These are phyloP conservation scores for Rhyacophila evoluta DNA, from an alignment of 2,888 invertebrate genomes.

Conservation along the genomic window DNA sequence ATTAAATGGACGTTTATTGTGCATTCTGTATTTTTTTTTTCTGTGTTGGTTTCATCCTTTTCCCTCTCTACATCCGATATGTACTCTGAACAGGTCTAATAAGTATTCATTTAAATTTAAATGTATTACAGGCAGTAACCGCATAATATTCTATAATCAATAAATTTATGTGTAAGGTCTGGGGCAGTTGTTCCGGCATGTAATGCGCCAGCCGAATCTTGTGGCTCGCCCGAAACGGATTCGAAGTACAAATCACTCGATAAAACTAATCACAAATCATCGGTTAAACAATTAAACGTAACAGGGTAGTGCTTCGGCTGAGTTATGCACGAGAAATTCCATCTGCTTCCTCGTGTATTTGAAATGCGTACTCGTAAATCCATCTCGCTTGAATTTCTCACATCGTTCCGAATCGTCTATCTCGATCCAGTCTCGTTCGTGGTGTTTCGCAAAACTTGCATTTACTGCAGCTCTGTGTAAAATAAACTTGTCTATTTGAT, in stretches of 20 bases:
- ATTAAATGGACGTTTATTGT: too few relatives aligned
- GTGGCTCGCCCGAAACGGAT: not conserved
- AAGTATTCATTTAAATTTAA: too few relatives aligned
- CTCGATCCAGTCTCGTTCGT: not conserved
- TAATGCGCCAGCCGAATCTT: not conserved
- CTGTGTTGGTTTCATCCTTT: too few relatives aligned
- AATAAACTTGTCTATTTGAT: too few relatives aligned
- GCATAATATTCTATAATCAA: too few relatives aligned
- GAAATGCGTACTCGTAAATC: not conserved
- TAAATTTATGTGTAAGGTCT: too few relatives aligned
- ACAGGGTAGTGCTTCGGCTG: not conserved
- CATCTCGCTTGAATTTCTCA: not conserved
- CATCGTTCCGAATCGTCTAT: not conserved
- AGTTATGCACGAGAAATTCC: not conserved
- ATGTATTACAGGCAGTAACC: too few relatives aligned
- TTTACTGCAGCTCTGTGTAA: too few relatives aligned
- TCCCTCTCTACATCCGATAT: too few relatives aligned
- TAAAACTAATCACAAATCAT: slow-evolving; percentile 24
- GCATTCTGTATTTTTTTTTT: too few relatives aligned
- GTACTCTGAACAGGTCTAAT: too few relatives aligned
- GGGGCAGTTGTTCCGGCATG: too few relatives aligned
- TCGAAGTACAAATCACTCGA: slow-evolving; percentile 9
- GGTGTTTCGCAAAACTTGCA: not conserved
- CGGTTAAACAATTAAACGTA: slow-evolving; percentile 21
- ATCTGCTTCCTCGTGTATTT: not conserved